Conservation (phyloP, 2,113 vertebrate genomes). For the Zeus faber region DNA sequence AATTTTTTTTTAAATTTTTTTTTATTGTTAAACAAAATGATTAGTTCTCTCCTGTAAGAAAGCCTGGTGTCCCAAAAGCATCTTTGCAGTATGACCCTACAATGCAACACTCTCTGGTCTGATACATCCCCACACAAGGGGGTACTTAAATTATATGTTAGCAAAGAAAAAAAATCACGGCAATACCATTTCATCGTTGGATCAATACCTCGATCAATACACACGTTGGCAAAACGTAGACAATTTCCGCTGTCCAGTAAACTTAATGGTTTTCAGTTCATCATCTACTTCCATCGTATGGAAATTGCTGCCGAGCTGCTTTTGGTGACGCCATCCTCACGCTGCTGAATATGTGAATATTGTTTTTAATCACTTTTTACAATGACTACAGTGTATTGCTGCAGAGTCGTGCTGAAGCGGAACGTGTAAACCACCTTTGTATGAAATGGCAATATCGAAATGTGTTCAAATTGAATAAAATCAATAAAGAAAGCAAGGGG, state of each 20-base stretch:
- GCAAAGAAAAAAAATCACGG: neutral
- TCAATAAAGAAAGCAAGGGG: no score
- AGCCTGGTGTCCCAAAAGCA: slow-evolving; percentile 40
- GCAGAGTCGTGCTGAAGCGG: neutral
- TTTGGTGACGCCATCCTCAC: slow-evolving; percentile 35
- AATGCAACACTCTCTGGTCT: neutral
- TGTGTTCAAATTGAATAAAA: no score
- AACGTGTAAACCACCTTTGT: neutral
- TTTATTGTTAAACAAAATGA: slow-evolving; percentile 49
- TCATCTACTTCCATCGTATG: neutral
- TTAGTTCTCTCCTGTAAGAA: slow-evolving; percentile 45
- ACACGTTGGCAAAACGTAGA: no score
- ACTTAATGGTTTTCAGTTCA: neutral
- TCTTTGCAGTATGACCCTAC: slow-evolving; percentile 21
- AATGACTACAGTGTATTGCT: slow-evolving; percentile 24
- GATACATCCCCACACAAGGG: neutral
- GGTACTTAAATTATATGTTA: neutral
- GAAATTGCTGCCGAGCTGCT: slow-evolving; percentile 37
- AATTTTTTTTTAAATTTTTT: slow-evolving; percentile 44
- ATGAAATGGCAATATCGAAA: no score
- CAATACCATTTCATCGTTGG: neutral
- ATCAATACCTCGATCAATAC: neutral
- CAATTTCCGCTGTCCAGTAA: neutral
- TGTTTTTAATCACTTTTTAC: slow-evolving; percentile 46
- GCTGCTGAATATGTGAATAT: slow-evolving; percentile 40